Evolutionary conservation across 1,140 invertebrate genomes (phyloP).

Genomic region (Cyclargus thomasi): DNA sequence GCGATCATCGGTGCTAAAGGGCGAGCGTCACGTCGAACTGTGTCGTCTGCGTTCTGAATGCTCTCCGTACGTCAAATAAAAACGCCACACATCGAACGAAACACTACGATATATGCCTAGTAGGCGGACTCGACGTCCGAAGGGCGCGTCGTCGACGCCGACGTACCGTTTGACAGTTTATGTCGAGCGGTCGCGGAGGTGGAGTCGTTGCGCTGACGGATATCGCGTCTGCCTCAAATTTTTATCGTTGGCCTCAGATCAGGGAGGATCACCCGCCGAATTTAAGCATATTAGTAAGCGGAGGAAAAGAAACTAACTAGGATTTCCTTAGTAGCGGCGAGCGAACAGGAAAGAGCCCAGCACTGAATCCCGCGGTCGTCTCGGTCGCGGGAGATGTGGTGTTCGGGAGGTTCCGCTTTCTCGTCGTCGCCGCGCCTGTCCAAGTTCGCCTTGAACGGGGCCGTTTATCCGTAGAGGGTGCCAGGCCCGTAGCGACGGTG

Average conservation of each 20-base stretch:
- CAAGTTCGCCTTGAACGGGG: constrained; percentile 83
- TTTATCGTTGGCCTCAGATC: constrained; percentile 78
- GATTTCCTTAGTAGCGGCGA: constrained; percentile 92
- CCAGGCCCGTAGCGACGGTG: constrained; percentile 78
- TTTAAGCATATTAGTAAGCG: constrained; percentile 87
- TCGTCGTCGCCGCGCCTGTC: constrained; percentile 62
- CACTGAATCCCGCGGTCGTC: constrained; percentile 69
- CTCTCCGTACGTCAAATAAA: too few species aligned
- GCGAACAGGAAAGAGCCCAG: constrained; percentile 87
- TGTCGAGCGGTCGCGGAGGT: constrained; percentile 22
- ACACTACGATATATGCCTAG: neutral
- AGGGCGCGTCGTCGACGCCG: constrained; percentile 28
- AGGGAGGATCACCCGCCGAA: constrained; percentile 84
- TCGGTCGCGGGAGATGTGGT: constrained; percentile 79
- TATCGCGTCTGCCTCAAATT: constrained; percentile 37
- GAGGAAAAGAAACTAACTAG: constrained; percentile 94
- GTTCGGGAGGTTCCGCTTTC: constrained; percentile 76
- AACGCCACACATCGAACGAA: too few species aligned
- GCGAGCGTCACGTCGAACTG: too few species aligned
- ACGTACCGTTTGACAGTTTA: constrained; percentile 2
- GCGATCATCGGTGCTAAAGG: too few species aligned
- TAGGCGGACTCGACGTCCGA: constrained; percentile 39
- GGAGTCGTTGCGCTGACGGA: constrained; percentile 35
- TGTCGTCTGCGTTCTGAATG: too few species aligned
- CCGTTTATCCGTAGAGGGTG: constrained; percentile 82